phyloP scores from a whole-genome alignment of 2,113 vertebrate genomes.

The Phylloscopus trochilus region DNA sequence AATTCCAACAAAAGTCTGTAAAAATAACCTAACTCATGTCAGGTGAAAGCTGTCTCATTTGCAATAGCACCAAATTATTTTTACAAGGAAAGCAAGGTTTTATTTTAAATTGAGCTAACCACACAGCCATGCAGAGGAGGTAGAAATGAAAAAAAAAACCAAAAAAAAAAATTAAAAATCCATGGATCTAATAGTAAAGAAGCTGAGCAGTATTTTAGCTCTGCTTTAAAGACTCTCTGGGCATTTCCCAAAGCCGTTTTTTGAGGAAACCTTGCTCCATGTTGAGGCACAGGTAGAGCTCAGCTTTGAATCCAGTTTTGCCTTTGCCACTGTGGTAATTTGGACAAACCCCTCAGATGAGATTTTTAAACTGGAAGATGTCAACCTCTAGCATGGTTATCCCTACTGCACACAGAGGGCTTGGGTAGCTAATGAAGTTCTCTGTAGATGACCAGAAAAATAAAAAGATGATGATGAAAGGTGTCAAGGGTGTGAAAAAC shows the following conservation, averaged over 20 bases:
- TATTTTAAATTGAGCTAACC: slow-evolving; percentile 23
- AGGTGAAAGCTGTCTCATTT: not conserved
- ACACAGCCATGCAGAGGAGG: not conserved
- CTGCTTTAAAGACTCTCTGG: not conserved
- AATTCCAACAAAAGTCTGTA: not conserved
- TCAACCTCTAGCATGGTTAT: not conserved
- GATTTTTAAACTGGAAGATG: not conserved
- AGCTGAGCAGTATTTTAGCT: not conserved
- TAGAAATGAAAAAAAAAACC: not conserved
- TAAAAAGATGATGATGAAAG: not conserved
- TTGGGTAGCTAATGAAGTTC: not conserved
- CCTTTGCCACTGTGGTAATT: not conserved
- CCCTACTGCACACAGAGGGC: not conserved
- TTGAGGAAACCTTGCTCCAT: not conserved
- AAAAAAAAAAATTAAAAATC: not conserved
- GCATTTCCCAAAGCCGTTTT: not conserved
- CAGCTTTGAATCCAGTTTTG: not conserved
- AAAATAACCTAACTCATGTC: not conserved
- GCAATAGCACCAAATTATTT: not conserved
- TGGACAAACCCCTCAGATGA: not conserved
- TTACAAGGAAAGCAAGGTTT: not conserved
- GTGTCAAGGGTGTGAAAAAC: not conserved
- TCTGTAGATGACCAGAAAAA: not conserved
- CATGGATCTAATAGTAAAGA: not conserved
- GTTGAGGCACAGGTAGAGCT: not conserved